Percentiles rank a stretch among this genome's conserved stretches.
phyloP scores from a whole-genome alignment of 2,113 vertebrate species.

The Brachirus orientalis region DNA sequence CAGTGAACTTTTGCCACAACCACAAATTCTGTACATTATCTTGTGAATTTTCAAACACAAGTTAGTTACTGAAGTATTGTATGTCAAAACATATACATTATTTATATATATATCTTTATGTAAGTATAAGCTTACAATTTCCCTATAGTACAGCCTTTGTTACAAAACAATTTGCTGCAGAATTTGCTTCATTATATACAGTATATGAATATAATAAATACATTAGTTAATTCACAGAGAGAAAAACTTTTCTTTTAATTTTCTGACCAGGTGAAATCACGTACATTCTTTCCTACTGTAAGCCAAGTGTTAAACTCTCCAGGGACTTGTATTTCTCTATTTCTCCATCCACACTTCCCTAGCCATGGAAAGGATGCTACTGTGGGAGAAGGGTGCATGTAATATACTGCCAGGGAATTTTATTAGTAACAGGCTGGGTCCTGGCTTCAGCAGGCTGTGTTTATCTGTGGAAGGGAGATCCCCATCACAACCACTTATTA shows the following conservation, averaged over 20 bases:
- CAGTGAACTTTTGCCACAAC: conserved; percentile 1
- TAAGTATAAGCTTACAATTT: background rate
- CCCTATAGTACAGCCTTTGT: background rate
- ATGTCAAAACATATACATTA: background rate
- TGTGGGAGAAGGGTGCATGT: conserved; percentile 54
- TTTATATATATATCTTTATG: too few species aligned
- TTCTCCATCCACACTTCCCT: conserved; percentile 20
- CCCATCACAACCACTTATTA: conserved; percentile 78
- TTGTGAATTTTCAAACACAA: conserved; percentile 3
- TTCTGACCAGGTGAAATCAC: conserved; percentile 18
- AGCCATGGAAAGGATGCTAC: conserved; percentile 43
- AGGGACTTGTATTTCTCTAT: conserved; percentile 9
- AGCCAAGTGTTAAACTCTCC: background rate
- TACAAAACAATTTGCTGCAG: background rate
- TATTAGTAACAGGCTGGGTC: conserved; percentile 66
- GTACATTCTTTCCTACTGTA: background rate
- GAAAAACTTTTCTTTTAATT: background rate
- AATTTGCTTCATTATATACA: background rate
- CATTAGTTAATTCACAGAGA: background rate
- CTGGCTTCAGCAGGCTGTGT: conserved; percentile 64
- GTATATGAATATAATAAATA: background rate
- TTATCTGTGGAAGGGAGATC: conserved; percentile 73
- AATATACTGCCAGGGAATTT: conserved; percentile 51
- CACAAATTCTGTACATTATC: conserved; percentile 2
- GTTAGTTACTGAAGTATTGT: background rate